Evolutionary conservation across 2,797 vertebrate genomes (phyloP).

Genomic region (Anomalospiza imberbis): DNA sequence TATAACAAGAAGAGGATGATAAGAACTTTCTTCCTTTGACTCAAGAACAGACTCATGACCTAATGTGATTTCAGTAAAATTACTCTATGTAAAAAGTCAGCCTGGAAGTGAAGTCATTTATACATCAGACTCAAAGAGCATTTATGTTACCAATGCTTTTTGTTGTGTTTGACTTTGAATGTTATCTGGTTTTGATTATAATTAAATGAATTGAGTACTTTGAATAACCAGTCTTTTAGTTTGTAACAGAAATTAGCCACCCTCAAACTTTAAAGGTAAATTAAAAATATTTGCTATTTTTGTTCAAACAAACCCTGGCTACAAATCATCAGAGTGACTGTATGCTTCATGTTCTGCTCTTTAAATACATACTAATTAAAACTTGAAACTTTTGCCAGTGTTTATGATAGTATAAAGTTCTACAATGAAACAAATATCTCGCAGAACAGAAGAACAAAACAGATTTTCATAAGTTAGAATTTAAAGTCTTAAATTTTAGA

Average conservation of each 20-base stretch:
- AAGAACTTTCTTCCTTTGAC: neutral
- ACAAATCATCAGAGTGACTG: neutral
- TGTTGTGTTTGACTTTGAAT: neutral
- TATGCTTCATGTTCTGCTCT: neutral
- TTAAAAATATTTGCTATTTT: neutral
- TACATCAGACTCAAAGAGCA: neutral
- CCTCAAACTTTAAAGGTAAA: neutral
- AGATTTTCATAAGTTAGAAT: neutral
- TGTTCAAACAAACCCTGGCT: neutral
- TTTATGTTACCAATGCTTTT: neutral
- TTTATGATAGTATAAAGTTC: neutral
- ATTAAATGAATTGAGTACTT: neutral
- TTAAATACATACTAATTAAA: neutral
- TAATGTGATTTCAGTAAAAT: neutral
- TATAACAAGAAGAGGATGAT: neutral
- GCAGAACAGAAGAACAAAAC: neutral
- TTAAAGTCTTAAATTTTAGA: neutral
- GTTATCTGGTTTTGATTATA: neutral
- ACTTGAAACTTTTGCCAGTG: neutral
- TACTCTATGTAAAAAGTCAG: neutral
- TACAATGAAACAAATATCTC: neutral
- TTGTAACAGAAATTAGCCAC: neutral
- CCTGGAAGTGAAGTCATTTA: neutral
- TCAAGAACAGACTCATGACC: neutral
- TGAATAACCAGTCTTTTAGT: neutral